Base-by-base conservation (phyloP, 2,113 vertebrate species). In the Gracilinanus agilis region DNA sequence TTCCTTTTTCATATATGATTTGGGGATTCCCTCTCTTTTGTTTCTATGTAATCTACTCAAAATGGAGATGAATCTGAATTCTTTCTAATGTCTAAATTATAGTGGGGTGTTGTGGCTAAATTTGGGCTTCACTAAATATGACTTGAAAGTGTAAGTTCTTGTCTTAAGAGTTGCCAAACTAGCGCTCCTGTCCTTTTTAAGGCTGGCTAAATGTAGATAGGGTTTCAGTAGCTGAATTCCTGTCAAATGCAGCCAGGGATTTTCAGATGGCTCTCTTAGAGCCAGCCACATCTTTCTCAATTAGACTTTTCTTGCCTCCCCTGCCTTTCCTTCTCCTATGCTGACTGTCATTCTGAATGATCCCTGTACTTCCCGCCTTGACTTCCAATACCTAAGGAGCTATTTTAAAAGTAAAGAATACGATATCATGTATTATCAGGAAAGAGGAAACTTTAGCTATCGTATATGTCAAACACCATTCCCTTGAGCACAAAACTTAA, bases 1-100 rank as follows among this genome's bases (percentile, higher is more conserved):
- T 53, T 93, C 53, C 58, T 53, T 93, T 75, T 90, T 89, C 12
- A 91, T 75, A 95, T 92, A 88, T 90, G 94, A 56, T 56, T n/a
- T 61, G 89, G 93, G n/a, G 53, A 90, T 91, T 93, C 49, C 83
- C 44, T 90, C n/a, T 55, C 53, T 75, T 44, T 9, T 40, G 90
- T 96, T 54, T 27, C 24, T 88, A 53, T 40, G 9, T n/a, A 91
- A 6, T 54, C 56, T 34, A 29, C n/a, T 75, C 29, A 40, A 29
- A 83, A 89, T 90, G 92, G 92, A 19, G 7, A 83, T 83, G 40
- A 83, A 83, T 83, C 67, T 40, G 34, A 40, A 9, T 7, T 2
- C 9, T 89, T 90, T 92, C 88, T 83, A 83, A 94, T 23, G 34
- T 24, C 24, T 58, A 95, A 90, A 54, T 75, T 54, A 93, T 24